Base-by-base conservation (phyloP, 2,797 vertebrate genomes). In the Odontamblyopus rebecca region DNA sequence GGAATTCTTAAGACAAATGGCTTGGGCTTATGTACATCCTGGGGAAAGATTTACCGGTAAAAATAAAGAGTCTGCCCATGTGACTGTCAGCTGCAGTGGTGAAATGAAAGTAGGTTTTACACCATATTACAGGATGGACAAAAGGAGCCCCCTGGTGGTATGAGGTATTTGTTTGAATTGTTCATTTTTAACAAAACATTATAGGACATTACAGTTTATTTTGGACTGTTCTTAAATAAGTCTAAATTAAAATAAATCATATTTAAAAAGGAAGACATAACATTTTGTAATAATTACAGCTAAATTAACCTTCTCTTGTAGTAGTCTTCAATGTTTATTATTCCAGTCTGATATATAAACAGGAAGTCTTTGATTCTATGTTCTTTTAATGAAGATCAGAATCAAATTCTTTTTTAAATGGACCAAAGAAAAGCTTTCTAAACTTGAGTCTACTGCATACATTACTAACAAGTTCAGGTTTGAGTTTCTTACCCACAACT, bases 401-500 rank as follows among this genome's bases (percentile, higher is more conserved):
- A 4, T 56, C 1, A 53, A 53, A 2, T 7, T 53, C 0, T 26
- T 56, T 56, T 57, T 57, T 2, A 26, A n/a, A 13, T 12, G n/a
- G 11, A 4, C 8, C 9, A n/a, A 19, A 57, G 13, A 48, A 13
- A 15, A 15, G 3, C 13, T 48, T 48, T 48, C 6, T 13, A 48
- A 13, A 57, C 11, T 7, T 3, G 0, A 54, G 12, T n/a, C 23
- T 13, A 26, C 54, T 13, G 3, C n/a, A 57, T 4, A 4, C 7
- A 26, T 57, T 23, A 48, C 23, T 9, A 26, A 54, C 3, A 54
- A 23, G 8, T 19, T 23, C 7, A 13, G 23, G n/a, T 61, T 9
- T 19, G 8, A 23, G 38, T 29, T 82, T 80, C 96, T 94, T 83
- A 98, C 98, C 98, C 70, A 99, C 80, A n/a, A 97, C 84, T 0